Evolutionary conservation across 2,888 invertebrate species (phyloP).

Genomic region (Aporophyla lueneburgensis): DNA sequence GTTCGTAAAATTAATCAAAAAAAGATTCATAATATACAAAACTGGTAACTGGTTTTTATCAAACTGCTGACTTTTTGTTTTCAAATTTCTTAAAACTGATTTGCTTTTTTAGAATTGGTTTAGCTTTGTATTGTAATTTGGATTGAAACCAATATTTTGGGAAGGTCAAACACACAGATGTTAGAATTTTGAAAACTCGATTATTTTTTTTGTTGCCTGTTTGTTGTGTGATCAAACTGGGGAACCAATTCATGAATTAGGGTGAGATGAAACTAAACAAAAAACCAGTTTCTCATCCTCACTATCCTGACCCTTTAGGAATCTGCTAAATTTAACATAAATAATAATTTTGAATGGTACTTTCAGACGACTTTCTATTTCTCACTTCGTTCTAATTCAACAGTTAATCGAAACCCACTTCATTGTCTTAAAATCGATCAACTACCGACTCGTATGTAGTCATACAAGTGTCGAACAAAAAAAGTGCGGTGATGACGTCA

Average conservation of each 20-base stretch:
- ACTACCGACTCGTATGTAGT: constrained; percentile 32
- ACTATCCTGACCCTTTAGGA: background rate
- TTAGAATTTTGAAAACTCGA: background rate
- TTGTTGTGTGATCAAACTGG: background rate
- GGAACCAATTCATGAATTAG: constrained; percentile 4
- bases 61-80: background rate
- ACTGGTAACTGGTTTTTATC: background rate
- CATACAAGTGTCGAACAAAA: constrained; percentile 61
- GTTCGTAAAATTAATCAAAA: background rate
- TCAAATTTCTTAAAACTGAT: background rate
- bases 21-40: background rate
- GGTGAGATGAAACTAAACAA: background rate
- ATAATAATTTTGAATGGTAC: background rate
- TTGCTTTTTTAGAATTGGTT: background rate
- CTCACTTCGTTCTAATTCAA: constrained; percentile 22
- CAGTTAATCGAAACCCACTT: constrained; percentile 36
- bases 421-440: constrained; percentile 55
- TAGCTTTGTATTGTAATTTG: background rate
- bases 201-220: background rate
- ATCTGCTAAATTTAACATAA: background rate
- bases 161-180: background rate
- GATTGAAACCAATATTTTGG: background rate
- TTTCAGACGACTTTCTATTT: background rate
- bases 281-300: constrained; percentile 5
- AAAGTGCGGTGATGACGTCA: constrained; percentile 69